Percentiles rank a stretch among this genome's conserved stretches.
phyloP scores from a whole-genome alignment of 2,797 vertebrate genomes.

The Danio choprae region DNA sequence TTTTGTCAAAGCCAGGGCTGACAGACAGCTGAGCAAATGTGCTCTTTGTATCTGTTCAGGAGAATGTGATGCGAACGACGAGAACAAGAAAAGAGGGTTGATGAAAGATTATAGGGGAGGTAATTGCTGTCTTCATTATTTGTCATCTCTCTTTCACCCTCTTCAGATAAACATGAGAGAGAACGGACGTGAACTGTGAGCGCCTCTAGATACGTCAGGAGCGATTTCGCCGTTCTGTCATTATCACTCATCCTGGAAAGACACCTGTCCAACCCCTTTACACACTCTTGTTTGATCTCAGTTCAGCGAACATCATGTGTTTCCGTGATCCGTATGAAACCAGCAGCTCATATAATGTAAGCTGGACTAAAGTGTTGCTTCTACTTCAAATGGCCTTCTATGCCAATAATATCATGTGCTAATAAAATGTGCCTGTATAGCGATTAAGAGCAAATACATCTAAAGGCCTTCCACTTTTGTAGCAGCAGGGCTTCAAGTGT shows the following conservation, averaged over 20 bases:
- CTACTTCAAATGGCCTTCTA: background rate
- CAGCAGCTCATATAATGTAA: background rate
- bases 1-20: constrained; percentile 52
- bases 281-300: constrained; percentile 5
- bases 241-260: background rate
- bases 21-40: constrained; percentile 44
- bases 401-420: background rate
- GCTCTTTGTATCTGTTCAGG: constrained; percentile 45
- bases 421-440: background rate
- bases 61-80: constrained; percentile 40
- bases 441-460: background rate
- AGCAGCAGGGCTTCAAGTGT: background rate
- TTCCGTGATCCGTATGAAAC: background rate
- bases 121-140: constrained; percentile 48
- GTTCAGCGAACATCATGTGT: background rate
- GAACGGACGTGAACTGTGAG: background rate
- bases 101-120: constrained; percentile 52
- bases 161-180: constrained; percentile 33
- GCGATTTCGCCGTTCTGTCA: constrained; percentile 11
- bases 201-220: constrained; percentile 32
- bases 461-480: constrained; percentile 6
- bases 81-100: constrained; percentile 39
- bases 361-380: background rate
- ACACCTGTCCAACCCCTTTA: constrained; percentile 3
- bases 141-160: constrained; percentile 40